Conservation (phyloP, 1,140 invertebrate species). For the Leptestheria dahalacensis region DNA sequence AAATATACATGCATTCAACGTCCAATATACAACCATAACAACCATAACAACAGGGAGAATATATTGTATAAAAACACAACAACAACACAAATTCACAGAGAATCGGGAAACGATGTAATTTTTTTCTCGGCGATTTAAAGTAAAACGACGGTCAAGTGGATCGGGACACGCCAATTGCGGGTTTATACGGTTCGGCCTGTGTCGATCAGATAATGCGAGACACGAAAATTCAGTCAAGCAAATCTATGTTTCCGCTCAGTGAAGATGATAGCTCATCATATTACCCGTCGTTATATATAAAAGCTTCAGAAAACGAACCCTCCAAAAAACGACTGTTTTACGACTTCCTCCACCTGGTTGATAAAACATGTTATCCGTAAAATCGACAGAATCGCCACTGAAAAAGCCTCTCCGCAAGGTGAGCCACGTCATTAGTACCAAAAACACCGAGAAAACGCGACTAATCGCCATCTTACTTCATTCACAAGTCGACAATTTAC, state of each 20-base stretch:
- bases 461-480: too few species aligned
- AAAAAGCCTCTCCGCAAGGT: too few species aligned
- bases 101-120: background rate
- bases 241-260: background rate
- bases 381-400: background rate
- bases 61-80: background rate
- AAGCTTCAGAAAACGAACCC: too few species aligned
- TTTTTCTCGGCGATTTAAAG: background rate
- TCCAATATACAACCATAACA: background rate
- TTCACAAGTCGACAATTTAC: too few species aligned
- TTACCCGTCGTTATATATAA: too few species aligned
- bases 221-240: background rate
- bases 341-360: background rate
- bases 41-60: background rate
- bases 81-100: background rate
- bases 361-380: too few species aligned
- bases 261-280: background rate
- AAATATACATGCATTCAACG: background rate
- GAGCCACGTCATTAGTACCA: too few species aligned
- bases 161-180: too few species aligned
- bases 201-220: background rate
- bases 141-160: background rate
- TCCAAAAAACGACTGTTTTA: background rate
- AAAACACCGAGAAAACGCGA: too few species aligned
- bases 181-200: too few species aligned